Percentiles rank a stretch among this genome's conserved stretches.
Evolutionary conservation across 2,797 vertebrate species (phyloP).

Genomic region (Cyclopterus lumpus): DNA sequence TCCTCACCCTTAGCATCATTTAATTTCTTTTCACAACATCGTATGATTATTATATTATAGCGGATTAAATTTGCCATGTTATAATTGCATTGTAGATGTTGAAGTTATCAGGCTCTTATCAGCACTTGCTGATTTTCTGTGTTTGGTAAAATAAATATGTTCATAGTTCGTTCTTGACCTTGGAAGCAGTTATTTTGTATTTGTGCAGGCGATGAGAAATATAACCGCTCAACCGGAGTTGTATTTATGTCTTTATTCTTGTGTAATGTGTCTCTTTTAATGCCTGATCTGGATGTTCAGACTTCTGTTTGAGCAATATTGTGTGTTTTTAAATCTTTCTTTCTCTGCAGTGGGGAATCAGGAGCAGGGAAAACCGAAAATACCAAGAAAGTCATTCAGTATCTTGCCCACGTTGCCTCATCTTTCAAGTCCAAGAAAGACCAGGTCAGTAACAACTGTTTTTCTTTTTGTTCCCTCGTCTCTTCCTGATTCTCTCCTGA

Average conservation of each 20-base stretch:
- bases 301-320: background rate
- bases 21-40: background rate
- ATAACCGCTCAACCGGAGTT: background rate
- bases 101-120: background rate
- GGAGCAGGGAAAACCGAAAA: constrained; percentile 99
- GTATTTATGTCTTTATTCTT: background rate
- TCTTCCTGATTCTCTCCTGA: background rate
- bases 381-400: constrained; percentile 99
- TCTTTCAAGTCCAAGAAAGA: constrained; percentile 97
- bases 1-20: background rate
- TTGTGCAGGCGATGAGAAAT: background rate
- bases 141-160: background rate
- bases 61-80: background rate
- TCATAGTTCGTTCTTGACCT: background rate
- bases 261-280: background rate
- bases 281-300: background rate
- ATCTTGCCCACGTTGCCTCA: constrained; percentile 93
- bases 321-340: background rate
- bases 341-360: constrained; percentile 90
- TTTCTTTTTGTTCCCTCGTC: background rate
- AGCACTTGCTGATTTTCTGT: background rate
- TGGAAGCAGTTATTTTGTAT: background rate
- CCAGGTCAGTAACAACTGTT: constrained; percentile 83
- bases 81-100: background rate
- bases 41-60: background rate